Percentiles rank a stretch among this genome's conserved stretches.
Evolutionary conservation across 1,140 invertebrate species (phyloP).

Genomic region (Scaptodrosophila lebanonensis): DNA sequence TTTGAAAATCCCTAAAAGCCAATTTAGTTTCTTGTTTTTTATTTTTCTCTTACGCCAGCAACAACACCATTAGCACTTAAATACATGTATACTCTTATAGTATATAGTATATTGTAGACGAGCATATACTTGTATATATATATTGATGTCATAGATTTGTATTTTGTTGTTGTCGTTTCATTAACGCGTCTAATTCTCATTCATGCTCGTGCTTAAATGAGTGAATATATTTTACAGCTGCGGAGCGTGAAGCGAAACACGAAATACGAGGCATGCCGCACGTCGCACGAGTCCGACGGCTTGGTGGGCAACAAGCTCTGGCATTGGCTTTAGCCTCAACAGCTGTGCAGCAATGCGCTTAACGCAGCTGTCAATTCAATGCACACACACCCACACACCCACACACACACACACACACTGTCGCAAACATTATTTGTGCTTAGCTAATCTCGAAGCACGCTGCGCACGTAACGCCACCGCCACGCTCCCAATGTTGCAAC

Average conservation of each 20-base stretch:
- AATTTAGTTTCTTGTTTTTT: constrained; percentile 43
- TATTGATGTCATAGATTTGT: background rate
- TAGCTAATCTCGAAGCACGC: constrained; percentile 66
- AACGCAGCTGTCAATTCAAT: constrained; percentile 14
- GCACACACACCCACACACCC: background rate
- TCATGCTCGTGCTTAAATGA: no score
- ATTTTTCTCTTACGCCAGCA: background rate
- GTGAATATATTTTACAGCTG: no score
- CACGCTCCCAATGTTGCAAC: constrained; percentile 16
- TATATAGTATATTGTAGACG: no score
- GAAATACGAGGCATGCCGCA: no score
- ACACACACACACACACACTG: background rate
- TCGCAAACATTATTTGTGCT: constrained; percentile 54
- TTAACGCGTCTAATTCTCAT: constrained; percentile 66
- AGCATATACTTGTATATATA: background rate
- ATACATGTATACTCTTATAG: no score
- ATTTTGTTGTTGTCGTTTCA: constrained; percentile 53
- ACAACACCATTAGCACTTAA: no score
- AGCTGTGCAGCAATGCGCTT: constrained; percentile 22
- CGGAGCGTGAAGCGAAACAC: no score
- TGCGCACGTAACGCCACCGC: constrained; percentile 54
- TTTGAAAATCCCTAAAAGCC: constrained; percentile 61
- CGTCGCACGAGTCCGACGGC: no score
- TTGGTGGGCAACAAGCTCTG: no score
- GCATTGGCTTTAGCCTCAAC: no score